phyloP scores from a whole-genome alignment of 2,888 invertebrate genomes.

The Eueremaeus valkanovi region DNA sequence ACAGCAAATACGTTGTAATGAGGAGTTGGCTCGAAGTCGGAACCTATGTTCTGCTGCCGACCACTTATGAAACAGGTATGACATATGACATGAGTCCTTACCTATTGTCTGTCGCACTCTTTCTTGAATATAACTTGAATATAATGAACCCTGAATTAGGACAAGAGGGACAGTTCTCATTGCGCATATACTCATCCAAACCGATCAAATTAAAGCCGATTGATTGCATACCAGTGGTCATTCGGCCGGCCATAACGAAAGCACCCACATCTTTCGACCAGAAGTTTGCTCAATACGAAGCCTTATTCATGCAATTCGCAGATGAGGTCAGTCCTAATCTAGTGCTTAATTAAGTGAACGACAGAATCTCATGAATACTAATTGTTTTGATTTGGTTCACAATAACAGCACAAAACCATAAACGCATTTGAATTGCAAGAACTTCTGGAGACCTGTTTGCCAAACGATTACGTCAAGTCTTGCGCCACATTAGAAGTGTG shows the following conservation, averaged over 20 bases:
- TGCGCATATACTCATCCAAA: slow-evolving; percentile 73
- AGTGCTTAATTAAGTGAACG: neutral
- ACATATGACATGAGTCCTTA: no score
- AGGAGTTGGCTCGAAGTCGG: slow-evolving; percentile 75
- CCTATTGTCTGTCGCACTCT: no score
- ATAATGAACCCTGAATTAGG: no score
- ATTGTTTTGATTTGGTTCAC: no score
- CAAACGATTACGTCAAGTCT: slow-evolving; percentile 90
- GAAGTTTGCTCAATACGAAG: slow-evolving; percentile 78
- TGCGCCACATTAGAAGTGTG: slow-evolving; percentile 89
- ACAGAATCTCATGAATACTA: neutral
- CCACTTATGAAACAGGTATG: slow-evolving; percentile 72
- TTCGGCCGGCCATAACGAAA: slow-evolving; percentile 70
- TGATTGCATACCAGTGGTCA: slow-evolving; percentile 62
- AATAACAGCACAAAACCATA: slow-evolving; percentile 66
- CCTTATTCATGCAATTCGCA: slow-evolving; percentile 80
- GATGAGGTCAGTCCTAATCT: slow-evolving; percentile 60
- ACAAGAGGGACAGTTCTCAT: slow-evolving; percentile 81
- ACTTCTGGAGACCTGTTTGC: slow-evolving; percentile 79
- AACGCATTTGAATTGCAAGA: slow-evolving; percentile 88
- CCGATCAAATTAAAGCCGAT: slow-evolving; percentile 68
- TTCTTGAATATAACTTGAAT: no score
- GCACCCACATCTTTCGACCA: slow-evolving; percentile 63
- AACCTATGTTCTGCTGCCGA: slow-evolving; percentile 77
- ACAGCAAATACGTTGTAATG: slow-evolving; percentile 74